Percentiles rank a stretch among this genome's conserved stretches.
Evolutionary conservation across 1,140 invertebrate species (phyloP).

Genomic region (Mesaphorura yosii): DNA sequence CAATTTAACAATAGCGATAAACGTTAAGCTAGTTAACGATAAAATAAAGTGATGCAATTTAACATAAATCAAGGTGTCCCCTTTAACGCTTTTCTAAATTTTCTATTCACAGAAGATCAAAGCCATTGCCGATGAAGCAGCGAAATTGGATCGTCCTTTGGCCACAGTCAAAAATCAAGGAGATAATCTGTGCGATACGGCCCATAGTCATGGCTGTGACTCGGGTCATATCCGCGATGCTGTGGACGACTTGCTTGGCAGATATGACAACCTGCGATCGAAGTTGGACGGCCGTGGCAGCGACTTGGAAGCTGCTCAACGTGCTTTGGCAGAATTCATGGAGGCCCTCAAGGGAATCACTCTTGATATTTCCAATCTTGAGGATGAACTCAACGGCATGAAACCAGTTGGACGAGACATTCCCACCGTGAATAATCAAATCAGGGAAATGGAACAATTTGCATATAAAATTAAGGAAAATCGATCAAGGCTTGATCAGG

Average conservation of each 20-base stretch:
- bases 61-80: no score
- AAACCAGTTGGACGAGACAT: conserved; percentile 74
- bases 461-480: conserved; percentile 46
- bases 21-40: no score
- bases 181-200: conserved; percentile 59
- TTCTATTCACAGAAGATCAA: conserved; percentile 74
- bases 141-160: conserved; percentile 61
- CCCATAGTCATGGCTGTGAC: conserved; percentile 48
- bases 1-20: no score
- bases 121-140: conserved; percentile 58
- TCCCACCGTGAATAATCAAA: conserved; percentile 67
- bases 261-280: conserved; percentile 61
- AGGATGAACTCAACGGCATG: conserved; percentile 71
- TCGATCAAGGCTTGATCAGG: conserved; percentile 53
- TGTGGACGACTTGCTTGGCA: conserved; percentile 60
- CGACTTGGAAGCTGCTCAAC: conserved; percentile 72
- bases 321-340: conserved; percentile 72
- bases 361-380: conserved; percentile 62
- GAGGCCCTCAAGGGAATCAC: conserved; percentile 67
- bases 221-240: conserved; percentile 62
- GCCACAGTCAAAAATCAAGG: conserved; percentile 56
- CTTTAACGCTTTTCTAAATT: no score
- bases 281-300: conserved; percentile 66
- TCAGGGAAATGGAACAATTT: conserved; percentile 62
- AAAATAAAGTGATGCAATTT: no score